These are phyloP conservation scores for Buphagus erythrorhynchus DNA, from an alignment of 2,797 vertebrate genomes.

Conservation along the genomic window DNA sequence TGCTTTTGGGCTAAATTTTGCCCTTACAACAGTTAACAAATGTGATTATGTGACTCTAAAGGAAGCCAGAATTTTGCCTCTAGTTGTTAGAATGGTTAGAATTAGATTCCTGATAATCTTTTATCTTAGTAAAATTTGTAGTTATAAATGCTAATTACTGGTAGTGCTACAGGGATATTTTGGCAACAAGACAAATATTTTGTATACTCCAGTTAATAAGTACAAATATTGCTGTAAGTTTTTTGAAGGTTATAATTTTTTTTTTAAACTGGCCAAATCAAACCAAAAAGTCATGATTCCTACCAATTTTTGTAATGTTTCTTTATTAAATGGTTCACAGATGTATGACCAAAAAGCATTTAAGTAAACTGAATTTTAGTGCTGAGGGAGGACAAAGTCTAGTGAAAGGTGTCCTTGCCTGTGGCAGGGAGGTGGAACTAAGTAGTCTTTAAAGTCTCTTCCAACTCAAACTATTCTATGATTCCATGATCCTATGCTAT, in stretches of 20 bases:
- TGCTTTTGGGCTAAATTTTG: neutral
- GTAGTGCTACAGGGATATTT: neutral
- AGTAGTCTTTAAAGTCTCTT: neutral
- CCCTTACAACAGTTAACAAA: neutral
- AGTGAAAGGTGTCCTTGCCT: neutral
- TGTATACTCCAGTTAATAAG: neutral
- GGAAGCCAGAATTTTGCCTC: neutral
- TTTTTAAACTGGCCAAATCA: neutral
- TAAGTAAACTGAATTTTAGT: neutral
- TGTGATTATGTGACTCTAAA: neutral
- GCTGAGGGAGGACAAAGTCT: neutral
- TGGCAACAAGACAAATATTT: neutral
- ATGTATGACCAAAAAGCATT: neutral
- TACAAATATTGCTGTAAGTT: neutral
- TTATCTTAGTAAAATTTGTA: neutral
- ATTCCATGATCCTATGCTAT: neutral
- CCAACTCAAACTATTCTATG: neutral
- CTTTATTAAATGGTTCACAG: neutral
- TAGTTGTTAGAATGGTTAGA: neutral
- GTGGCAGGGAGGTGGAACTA: neutral
- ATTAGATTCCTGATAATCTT: neutral
- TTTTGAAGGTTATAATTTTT: neutral
- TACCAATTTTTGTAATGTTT: neutral
- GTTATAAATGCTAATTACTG: constrained; percentile 18
- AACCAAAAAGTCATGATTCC: neutral